A percentile compares a stretch with the other conserved stretches of the same genome.
phyloP scores from a whole-genome alignment of 2,797 vertebrate genomes.

The Ceryle rudis region DNA sequence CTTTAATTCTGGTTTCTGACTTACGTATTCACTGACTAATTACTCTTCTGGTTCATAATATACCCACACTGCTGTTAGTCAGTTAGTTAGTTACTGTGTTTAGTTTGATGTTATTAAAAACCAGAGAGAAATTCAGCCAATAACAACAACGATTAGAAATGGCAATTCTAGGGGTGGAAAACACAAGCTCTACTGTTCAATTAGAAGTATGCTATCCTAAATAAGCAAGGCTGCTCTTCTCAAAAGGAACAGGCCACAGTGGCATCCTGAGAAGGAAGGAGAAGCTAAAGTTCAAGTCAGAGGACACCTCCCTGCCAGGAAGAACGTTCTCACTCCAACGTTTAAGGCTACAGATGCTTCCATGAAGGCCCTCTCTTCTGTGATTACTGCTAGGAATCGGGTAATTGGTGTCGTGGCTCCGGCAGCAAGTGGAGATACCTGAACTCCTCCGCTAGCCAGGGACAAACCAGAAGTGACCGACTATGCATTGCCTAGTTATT shows the following conservation, averaged over 20 bases:
- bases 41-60: neutral
- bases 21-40: neutral
- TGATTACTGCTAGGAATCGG: neutral
- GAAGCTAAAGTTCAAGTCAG: neutral
- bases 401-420: neutral
- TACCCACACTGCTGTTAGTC: neutral
- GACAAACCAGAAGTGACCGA: neutral
- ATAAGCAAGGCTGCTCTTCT: neutral
- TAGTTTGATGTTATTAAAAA: neutral
- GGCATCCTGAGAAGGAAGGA: neutral
- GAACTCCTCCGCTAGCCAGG: neutral
- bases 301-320: neutral
- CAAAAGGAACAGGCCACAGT: neutral
- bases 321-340: neutral
- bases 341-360: neutral
- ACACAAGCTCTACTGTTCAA: neutral
- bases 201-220: neutral
- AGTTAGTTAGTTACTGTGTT: neutral
- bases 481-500: accelerated
- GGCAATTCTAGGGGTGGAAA: neutral
- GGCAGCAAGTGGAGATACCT: neutral
- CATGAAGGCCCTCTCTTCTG: neutral
- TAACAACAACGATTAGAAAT: neutral
- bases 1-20: neutral
- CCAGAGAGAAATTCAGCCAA: neutral